Conservation (phyloP, 1,140 invertebrate genomes). For the Hesperophylax magnus region DNA sequence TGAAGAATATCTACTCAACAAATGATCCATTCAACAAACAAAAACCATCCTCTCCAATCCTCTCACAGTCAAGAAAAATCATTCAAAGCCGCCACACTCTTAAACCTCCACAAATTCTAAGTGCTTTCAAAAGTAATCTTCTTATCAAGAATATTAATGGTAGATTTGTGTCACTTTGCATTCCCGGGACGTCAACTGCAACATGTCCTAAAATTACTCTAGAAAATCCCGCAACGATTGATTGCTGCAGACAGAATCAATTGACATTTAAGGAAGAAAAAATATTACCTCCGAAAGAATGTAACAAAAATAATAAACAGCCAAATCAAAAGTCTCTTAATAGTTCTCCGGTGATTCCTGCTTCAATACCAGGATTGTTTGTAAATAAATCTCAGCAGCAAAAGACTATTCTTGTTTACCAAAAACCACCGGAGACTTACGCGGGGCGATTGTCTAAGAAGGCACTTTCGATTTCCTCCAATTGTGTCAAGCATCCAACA, state of each 20-base stretch:
- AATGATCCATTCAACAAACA: conserved; percentile 30
- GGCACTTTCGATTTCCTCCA: neutral
- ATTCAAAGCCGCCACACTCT: conserved; percentile 35
- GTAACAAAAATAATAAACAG: neutral
- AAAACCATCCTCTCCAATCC: conserved; percentile 11
- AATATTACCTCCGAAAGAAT: neutral
- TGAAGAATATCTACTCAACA: conserved; percentile 35
- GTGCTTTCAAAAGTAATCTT: conserved; percentile 34
- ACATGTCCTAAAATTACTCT: neutral
- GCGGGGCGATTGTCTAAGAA: conserved; percentile 23
- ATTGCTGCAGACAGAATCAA: conserved; percentile 29
- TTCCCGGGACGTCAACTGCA: neutral
- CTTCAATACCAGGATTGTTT: neutral
- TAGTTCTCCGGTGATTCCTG: neutral
- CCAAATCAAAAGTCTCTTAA: neutral
- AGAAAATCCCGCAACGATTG: neutral
- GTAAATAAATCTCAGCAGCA: neutral
- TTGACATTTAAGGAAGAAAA: neutral
- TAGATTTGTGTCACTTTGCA: neutral
- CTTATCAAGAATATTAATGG: conserved; percentile 1
- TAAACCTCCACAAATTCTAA: conserved; percentile 33
- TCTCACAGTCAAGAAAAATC: conserved; percentile 34
- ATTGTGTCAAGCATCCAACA: conserved; percentile 7
- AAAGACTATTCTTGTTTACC: conserved; percentile 36
- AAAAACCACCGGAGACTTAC: conserved; percentile 40